Evolutionary conservation across 2,888 invertebrate species (phyloP).

Genomic region (Cabera pusaria): DNA sequence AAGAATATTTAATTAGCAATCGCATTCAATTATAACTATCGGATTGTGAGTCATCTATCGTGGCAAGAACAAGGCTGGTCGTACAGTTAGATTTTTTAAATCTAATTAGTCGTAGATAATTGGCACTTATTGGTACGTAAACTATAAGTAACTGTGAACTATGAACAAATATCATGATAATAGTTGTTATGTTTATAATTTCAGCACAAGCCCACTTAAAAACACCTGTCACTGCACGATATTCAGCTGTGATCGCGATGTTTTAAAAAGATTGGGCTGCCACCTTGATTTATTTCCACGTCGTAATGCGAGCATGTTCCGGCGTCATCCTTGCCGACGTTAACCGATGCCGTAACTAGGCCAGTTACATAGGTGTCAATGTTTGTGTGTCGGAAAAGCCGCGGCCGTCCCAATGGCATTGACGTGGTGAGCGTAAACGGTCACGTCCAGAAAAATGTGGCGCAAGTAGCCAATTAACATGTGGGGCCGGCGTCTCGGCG

Average conservation of each 20-base stretch:
- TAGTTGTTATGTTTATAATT: too few relatives aligned
- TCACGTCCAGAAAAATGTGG: slow-evolving; percentile 75
- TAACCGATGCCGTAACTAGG: slow-evolving; percentile 57
- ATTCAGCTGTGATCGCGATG: too few relatives aligned
- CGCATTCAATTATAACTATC: slow-evolving; percentile 15
- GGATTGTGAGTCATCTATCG: slow-evolving; percentile 11
- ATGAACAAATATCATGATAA: too few relatives aligned
- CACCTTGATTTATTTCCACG: slow-evolving; percentile 46
- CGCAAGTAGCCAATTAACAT: slow-evolving; percentile 78
- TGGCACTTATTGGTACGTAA: too few relatives aligned
- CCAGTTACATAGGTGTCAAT: slow-evolving; percentile 76
- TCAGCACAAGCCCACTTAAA: too few relatives aligned
- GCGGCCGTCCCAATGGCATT: slow-evolving; percentile 63
- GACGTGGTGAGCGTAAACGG: slow-evolving; percentile 64
- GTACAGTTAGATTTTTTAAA: too few relatives aligned
- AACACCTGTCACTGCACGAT: too few relatives aligned
- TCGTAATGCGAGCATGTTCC: slow-evolving; percentile 33
- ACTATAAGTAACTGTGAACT: too few relatives aligned
- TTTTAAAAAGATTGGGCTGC: slow-evolving; percentile 28
- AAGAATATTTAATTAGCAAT: slow-evolving; percentile 19
- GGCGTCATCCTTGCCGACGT: slow-evolving; percentile 52
- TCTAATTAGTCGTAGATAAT: too few relatives aligned
- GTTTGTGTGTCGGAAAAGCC: slow-evolving; percentile 69
- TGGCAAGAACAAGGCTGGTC: slow-evolving; percentile 14
- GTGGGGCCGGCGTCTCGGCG: slow-evolving; percentile 75